Conservation (phyloP, 2,113 vertebrate genomes). For the Calyptommatus sinebrachiatus region DNA sequence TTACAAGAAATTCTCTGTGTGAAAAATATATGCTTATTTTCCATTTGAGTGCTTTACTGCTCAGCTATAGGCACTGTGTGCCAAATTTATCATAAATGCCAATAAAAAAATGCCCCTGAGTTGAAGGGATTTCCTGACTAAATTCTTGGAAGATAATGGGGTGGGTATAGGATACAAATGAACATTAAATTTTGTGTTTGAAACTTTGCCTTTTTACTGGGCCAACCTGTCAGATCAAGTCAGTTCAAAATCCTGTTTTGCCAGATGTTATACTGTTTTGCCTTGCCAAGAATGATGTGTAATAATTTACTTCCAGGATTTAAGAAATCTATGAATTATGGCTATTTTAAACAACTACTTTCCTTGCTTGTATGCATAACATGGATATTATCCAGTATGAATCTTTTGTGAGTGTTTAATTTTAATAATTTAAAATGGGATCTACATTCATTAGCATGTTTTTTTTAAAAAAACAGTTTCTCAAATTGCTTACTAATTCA, state of each 20-base stretch:
- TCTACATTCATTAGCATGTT: not conserved
- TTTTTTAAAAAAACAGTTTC: not conserved
- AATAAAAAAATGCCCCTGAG: not conserved
- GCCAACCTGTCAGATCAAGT: not conserved
- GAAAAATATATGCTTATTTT: not conserved
- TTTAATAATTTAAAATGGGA: not conserved
- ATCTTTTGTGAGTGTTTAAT: not conserved
- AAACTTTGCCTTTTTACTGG: not conserved
- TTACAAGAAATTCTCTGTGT: not conserved
- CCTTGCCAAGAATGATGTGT: not conserved
- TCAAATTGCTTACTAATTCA: not conserved
- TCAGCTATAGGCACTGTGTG: not conserved
- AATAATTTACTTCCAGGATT: slow-evolving; percentile 6
- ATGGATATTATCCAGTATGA: not conserved
- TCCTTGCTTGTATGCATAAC: not conserved
- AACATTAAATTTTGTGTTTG: not conserved
- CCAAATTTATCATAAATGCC: not conserved
- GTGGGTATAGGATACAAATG: not conserved
- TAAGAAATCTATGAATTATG: slow-evolving; percentile 10
- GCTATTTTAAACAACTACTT: not conserved
- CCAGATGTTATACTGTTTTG: not conserved
- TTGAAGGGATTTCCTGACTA: not conserved
- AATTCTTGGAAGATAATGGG: not conserved
- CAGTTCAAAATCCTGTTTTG: not conserved
- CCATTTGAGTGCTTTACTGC: not conserved